These are phyloP conservation scores for Linyphia triangularis DNA, from an alignment of 2,888 invertebrate genomes.

Conservation along the genomic window DNA sequence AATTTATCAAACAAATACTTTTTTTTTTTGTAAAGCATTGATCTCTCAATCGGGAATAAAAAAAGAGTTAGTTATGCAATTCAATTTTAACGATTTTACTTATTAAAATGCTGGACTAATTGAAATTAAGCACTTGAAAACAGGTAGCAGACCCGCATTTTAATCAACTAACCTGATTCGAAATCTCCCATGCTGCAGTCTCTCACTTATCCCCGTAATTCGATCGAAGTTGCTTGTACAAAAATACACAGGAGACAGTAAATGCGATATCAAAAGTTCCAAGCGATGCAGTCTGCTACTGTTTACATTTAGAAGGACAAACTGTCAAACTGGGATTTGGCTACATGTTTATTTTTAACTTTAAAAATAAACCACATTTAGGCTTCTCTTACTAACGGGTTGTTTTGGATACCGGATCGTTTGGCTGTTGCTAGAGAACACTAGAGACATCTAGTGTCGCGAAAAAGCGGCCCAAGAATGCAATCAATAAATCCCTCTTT, in stretches of 20 bases:
- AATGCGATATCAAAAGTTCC: neutral
- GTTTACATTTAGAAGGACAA: neutral
- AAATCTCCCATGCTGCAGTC: constrained; percentile 71
- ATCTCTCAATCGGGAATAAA: too few relatives aligned
- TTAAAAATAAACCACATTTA: constrained; percentile 47
- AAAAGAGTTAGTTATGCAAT: too few relatives aligned
- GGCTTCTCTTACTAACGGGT: constrained; percentile 65
- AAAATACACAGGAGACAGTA: neutral
- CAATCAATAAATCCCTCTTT: constrained; percentile 65
- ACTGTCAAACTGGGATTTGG: neutral
- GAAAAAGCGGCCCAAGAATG: constrained; percentile 43
- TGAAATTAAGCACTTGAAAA: neutral
- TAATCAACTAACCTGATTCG: constrained; percentile 73
- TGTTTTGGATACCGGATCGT: constrained; percentile 69
- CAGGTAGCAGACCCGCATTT: neutral
- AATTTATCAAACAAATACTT: too few relatives aligned
- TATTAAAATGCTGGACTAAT: neutral
- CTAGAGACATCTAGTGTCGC: constrained; percentile 74
- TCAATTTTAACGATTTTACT: neutral
- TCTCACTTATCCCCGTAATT: neutral
- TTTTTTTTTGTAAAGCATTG: too few relatives aligned
- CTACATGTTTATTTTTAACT: constrained; percentile 19
- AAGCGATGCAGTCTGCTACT: neutral
- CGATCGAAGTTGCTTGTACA: neutral
- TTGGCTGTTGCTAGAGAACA: constrained; percentile 70